These are phyloP conservation scores for Condylura cristata DNA, from an alignment of 2,113 vertebrate genomes.

Conservation along the genomic window DNA sequence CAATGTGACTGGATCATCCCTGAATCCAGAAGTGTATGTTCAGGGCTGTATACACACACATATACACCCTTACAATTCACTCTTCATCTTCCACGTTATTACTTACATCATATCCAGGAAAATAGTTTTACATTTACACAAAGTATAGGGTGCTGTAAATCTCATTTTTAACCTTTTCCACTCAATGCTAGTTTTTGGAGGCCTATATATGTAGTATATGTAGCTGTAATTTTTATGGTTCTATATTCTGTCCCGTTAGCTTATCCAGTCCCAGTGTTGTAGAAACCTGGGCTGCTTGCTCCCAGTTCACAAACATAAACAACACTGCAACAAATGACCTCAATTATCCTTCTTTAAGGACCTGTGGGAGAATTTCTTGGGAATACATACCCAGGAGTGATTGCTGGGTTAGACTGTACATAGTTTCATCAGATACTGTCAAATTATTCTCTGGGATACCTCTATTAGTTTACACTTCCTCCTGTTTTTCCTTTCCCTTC, in stretches of 20 bases:
- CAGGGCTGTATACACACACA: no score
- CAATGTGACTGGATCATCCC: conserved; percentile 18
- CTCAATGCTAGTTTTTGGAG: conserved; percentile 7
- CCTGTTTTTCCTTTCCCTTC: neutral
- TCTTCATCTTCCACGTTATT: neutral
- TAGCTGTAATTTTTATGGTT: conserved; percentile 22
- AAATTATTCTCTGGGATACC: neutral
- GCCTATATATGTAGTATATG: neutral
- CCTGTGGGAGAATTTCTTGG: neutral
- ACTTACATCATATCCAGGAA: neutral
- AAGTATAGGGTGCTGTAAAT: conserved; percentile 36
- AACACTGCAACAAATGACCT: neutral
- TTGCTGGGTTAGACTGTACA: neutral
- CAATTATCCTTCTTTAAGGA: conserved; percentile 17
- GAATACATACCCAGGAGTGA: neutral
- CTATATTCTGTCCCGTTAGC: conserved; percentile 29
- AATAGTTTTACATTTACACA: conserved; percentile 49
- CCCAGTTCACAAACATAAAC: conserved; percentile 31
- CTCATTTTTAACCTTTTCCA: conserved; percentile 17
- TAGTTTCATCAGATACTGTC: conserved; percentile 8
- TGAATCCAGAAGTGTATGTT: no score
- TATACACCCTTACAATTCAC: conserved; percentile 6
- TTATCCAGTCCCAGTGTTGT: conserved; percentile 1
- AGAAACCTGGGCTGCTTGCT: conserved; percentile 21
- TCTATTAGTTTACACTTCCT: neutral